Conservation (phyloP, 2,797 vertebrate genomes). For the Erethizon dorsatum region DNA sequence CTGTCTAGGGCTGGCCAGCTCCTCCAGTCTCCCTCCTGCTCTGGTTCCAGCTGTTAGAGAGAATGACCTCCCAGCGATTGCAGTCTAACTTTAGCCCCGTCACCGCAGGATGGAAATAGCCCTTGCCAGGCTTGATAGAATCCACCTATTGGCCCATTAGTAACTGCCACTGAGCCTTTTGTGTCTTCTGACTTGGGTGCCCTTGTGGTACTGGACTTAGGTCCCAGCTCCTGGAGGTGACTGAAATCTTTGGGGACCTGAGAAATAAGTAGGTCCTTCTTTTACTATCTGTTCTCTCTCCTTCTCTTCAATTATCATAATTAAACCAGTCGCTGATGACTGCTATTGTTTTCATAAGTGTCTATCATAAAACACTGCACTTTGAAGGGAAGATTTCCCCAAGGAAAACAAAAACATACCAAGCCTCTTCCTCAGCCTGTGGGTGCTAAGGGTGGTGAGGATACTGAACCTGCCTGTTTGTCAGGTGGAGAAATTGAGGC, state of each 20-base stretch:
- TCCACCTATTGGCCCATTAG: not conserved
- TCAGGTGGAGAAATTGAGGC: constrained; percentile 18
- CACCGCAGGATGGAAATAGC: not conserved
- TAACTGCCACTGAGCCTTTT: not conserved
- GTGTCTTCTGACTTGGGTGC: not conserved
- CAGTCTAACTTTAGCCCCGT: not conserved
- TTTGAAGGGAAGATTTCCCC: constrained; percentile 67
- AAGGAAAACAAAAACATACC: not conserved
- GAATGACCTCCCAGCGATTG: not conserved
- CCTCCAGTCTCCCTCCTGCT: not conserved
- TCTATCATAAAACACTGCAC: not conserved
- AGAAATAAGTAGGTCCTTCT: not conserved
- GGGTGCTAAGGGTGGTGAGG: not conserved
- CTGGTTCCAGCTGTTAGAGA: not conserved
- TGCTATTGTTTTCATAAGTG: constrained; percentile 50
- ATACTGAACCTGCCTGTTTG: constrained; percentile 1
- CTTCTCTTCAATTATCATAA: not conserved
- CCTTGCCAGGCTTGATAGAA: not conserved
- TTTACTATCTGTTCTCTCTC: not conserved
- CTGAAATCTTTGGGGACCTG: not conserved
- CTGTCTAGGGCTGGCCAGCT: not conserved
- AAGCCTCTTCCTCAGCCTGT: not conserved
- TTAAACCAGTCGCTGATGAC: constrained; percentile 4
- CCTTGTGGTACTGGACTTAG: no score
- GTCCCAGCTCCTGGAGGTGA: not conserved